Conservation (phyloP, 2,797 vertebrate species). For the Muscicapa striata region DNA sequence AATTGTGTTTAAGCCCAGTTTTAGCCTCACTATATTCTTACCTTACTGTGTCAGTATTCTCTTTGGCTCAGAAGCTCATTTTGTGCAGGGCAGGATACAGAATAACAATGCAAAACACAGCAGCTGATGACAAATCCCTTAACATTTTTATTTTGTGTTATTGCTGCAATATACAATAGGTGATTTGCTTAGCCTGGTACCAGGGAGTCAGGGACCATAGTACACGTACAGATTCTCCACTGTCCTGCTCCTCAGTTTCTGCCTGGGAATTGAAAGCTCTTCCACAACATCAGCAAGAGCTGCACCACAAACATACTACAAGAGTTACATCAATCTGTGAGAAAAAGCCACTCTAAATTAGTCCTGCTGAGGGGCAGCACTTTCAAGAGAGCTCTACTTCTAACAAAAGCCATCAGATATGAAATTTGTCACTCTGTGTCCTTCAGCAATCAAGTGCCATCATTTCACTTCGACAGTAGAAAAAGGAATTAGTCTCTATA, state of each 20-base stretch:
- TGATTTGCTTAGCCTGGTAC: neutral
- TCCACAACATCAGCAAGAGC: neutral
- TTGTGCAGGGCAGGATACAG: neutral
- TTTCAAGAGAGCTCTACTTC: constrained; percentile 1
- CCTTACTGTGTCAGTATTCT: neutral
- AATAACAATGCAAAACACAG: neutral
- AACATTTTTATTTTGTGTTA: neutral
- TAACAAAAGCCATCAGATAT: constrained; percentile 7
- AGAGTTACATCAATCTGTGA: neutral
- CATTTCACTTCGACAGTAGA: neutral
- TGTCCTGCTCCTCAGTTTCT: neutral
- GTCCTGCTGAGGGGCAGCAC: neutral
- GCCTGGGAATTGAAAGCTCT: neutral
- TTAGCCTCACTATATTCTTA: neutral
- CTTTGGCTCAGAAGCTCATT: neutral
- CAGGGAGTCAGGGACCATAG: neutral
- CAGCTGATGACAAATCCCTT: neutral
- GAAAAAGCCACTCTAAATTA: constrained; percentile 13
- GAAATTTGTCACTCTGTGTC: neutral
- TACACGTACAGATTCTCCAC: accelerated
- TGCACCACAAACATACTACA: neutral
- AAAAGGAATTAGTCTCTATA: constrained; percentile 20
- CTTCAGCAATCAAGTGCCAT: constrained; percentile 17
- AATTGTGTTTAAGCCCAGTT: neutral
- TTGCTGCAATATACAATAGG: neutral